Evolutionary conservation across 1,140 invertebrate genomes (phyloP).

Genomic region (Meloidogyne floridensis): DNA sequence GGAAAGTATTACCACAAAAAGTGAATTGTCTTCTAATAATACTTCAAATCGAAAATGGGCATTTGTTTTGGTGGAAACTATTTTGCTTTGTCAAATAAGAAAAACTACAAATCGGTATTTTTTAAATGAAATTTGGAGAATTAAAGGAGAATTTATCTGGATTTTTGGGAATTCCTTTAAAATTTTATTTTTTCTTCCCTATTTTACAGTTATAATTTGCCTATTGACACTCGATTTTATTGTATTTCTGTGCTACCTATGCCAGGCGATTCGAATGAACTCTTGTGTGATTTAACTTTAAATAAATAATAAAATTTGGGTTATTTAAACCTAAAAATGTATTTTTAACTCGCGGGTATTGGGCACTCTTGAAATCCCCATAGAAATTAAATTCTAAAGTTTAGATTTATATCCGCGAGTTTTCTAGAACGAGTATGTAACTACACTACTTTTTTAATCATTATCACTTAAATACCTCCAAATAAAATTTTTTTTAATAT

Average conservation of each 20-base stretch:
- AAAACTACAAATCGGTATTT: constrained; percentile 47
- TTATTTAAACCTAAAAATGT: neutral
- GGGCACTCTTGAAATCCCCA: too few species aligned
- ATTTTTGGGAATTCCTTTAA: neutral
- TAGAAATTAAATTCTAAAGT: too few species aligned
- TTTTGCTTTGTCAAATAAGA: constrained; percentile 51
- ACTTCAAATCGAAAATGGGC: constrained; percentile 40
- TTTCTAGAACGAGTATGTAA: too few species aligned
- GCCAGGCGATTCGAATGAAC: constrained; percentile 23
- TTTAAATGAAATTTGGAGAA: neutral
- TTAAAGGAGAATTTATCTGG: too few species aligned
- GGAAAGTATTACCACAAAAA: neutral
- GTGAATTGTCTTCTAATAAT: neutral
- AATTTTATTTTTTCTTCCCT: neutral
- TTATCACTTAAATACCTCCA: too few species aligned
- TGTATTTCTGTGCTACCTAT: constrained; percentile 47
- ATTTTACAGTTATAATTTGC: constrained; percentile 52
- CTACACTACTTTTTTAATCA: too few species aligned
- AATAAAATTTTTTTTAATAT: too few species aligned
- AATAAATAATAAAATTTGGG: neutral
- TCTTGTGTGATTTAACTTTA: neutral
- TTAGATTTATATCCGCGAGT: too few species aligned
- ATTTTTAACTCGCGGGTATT: too few species aligned
- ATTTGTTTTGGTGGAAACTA: constrained; percentile 42
- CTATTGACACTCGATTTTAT: constrained; percentile 53